Conservation (phyloP, 2,888 invertebrate species). For the Scaptomyza tumidula region DNA sequence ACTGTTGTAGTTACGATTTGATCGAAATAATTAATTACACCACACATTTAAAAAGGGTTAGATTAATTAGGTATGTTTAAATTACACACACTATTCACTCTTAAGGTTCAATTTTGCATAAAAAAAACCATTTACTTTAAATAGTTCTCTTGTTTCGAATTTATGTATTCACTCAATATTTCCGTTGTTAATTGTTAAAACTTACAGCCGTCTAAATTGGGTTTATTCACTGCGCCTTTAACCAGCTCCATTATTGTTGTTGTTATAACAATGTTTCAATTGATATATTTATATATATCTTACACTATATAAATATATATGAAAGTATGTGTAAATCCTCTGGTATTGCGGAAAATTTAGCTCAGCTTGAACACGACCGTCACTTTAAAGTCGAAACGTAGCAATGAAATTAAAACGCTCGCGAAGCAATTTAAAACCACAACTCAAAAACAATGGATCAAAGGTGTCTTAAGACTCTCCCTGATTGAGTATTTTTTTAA, state of each 20-base stretch:
- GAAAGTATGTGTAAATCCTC: conserved; percentile 18
- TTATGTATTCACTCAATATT: background rate
- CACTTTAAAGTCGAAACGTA: conserved; percentile 54
- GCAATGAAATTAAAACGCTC: conserved; percentile 56
- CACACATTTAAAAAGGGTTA: background rate
- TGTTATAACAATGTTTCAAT: conserved; percentile 17
- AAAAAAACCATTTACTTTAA: background rate
- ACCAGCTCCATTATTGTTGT: conserved; percentile 56
- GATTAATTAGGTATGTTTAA: background rate
- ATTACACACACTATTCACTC: background rate
- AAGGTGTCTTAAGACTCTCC: conserved; percentile 55
- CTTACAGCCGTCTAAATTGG: conserved; percentile 65
- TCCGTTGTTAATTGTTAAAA: conserved; percentile 17
- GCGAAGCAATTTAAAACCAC: conserved; percentile 34
- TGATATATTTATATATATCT: conserved; percentile 15
- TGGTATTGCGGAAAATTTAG: conserved; percentile 15
- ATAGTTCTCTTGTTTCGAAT: background rate
- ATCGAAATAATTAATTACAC: background rate
- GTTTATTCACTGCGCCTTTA: conserved; percentile 41
- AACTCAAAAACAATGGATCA: conserved; percentile 53
- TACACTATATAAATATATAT: conserved; percentile 24
- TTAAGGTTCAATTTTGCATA: background rate
- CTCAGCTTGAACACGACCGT: conserved; percentile 65
- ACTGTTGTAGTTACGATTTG: background rate
- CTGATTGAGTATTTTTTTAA: conserved; percentile 13